Percentiles rank a stretch among this genome's conserved stretches.
Conservation (phyloP, 2,888 invertebrate genomes). For the Hydropsyche betteni region DNA sequence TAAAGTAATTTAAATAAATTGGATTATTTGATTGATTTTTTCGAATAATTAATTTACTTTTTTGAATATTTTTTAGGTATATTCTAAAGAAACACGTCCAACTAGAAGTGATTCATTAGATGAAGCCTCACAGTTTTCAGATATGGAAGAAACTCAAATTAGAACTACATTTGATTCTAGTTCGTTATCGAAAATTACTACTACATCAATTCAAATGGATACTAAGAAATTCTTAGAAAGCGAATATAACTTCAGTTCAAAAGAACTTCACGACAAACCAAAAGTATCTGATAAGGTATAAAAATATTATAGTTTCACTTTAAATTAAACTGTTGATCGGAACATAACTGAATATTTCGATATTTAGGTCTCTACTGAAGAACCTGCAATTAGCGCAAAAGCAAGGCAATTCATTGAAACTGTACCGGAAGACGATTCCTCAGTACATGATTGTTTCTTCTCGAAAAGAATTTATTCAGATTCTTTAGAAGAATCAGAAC, state of each 20-base stretch:
- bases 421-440: constrained; percentile 65
- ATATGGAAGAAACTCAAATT: constrained; percentile 59
- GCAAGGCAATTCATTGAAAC: constrained; percentile 66
- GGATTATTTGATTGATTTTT: neutral
- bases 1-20: constrained; percentile 56
- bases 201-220: constrained; percentile 38
- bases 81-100: constrained; percentile 63
- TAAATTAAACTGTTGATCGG: neutral
- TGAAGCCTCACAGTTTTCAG: constrained; percentile 65
- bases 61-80: constrained; percentile 56
- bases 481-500: constrained; percentile 65
- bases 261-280: constrained; percentile 39
- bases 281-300: constrained; percentile 42
- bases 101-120: constrained; percentile 64
- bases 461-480: constrained; percentile 66
- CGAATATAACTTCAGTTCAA: constrained; percentile 46
- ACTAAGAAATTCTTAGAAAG: constrained; percentile 48
- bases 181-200: neutral
- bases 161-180: constrained; percentile 17
- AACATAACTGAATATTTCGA: neutral
- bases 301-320: neutral
- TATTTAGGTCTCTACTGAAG: constrained; percentile 35
- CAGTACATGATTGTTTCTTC: constrained; percentile 67
- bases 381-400: constrained; percentile 64
- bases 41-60: neutral